A percentile compares a stretch with the other conserved stretches of the same genome.
Evolutionary conservation across 2,113 vertebrate genomes (phyloP).

Genomic region (Apus apus): DNA sequence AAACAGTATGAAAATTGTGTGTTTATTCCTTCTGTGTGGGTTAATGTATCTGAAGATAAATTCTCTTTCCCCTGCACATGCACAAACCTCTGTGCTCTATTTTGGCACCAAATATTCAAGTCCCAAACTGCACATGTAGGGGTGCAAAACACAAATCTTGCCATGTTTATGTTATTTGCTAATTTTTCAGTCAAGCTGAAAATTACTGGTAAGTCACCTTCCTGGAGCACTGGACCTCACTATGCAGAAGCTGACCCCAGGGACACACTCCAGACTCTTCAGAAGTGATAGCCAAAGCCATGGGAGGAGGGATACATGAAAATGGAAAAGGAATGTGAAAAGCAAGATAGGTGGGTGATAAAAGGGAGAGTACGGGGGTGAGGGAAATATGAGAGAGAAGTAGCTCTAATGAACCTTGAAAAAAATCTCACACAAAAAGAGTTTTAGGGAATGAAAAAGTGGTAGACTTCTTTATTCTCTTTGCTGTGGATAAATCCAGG

Average conservation of each 20-base stretch:
- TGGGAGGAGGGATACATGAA: constrained; percentile 9
- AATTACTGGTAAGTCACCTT: constrained; percentile 23
- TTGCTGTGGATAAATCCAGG: neutral
- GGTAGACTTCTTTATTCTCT: neutral
- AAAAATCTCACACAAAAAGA: neutral
- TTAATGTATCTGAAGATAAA: neutral
- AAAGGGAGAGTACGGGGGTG: neutral
- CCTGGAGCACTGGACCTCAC: neutral
- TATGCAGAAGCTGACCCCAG: neutral
- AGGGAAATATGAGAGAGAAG: neutral
- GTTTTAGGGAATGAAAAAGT: neutral
- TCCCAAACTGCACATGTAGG: neutral
- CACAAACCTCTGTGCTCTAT: neutral
- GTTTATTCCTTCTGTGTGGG: neutral
- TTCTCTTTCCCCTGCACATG: neutral
- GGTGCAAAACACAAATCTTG: neutral
- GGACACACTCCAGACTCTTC: constrained; percentile 7
- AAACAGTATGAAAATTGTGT: neutral
- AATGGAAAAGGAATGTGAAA: constrained; percentile 43
- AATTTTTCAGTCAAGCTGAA: neutral
- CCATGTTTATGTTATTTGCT: neutral
- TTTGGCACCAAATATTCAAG: neutral
- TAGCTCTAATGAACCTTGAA: neutral
- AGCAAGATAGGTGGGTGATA: neutral
- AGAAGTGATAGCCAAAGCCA: constrained; percentile 25